These are phyloP conservation scores for Bombus affinis DNA, from an alignment of 1,140 invertebrate species.

Conservation along the genomic window DNA sequence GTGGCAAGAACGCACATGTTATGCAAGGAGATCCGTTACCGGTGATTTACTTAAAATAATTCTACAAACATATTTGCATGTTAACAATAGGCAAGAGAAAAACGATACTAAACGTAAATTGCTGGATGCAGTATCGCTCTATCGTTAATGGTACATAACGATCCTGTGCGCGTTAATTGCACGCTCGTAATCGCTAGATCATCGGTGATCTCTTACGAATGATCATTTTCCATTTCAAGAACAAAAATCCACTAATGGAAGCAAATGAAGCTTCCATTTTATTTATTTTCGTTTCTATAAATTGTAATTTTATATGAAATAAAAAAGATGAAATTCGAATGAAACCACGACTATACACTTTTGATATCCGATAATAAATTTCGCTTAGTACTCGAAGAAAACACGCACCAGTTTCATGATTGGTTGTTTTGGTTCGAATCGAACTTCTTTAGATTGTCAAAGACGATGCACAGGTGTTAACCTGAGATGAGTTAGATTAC, in stretches of 20 bases:
- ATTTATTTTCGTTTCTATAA: not conserved
- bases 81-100: slow-evolving; percentile 6
- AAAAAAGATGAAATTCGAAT: not conserved
- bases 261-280: not conserved
- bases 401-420: slow-evolving; percentile 67
- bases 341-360: slow-evolving; percentile 21
- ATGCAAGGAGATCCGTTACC: slow-evolving; percentile 22
- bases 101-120: slow-evolving; percentile 19
- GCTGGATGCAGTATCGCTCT: not conserved
- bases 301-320: not conserved
- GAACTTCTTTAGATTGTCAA: not conserved
- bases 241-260: not conserved
- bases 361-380: not conserved
- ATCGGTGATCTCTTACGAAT: not conserved
- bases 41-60: slow-evolving; percentile 15
- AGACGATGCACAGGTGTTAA: slow-evolving; percentile 8
- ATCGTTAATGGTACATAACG: slow-evolving; percentile 27
- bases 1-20: not conserved
- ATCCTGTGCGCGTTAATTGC: slow-evolving; percentile 21
- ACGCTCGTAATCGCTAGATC: slow-evolving; percentile 9
- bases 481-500: slow-evolving; percentile 50
- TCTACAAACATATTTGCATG: slow-evolving; percentile 18
- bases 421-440: not conserved
- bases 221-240: not conserved
- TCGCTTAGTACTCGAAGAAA: not conserved